Evolutionary conservation across 2,113 vertebrate genomes (phyloP), one percentile per base, ranked within the genome.

Genomic region (Scomber japonicus): DNA sequence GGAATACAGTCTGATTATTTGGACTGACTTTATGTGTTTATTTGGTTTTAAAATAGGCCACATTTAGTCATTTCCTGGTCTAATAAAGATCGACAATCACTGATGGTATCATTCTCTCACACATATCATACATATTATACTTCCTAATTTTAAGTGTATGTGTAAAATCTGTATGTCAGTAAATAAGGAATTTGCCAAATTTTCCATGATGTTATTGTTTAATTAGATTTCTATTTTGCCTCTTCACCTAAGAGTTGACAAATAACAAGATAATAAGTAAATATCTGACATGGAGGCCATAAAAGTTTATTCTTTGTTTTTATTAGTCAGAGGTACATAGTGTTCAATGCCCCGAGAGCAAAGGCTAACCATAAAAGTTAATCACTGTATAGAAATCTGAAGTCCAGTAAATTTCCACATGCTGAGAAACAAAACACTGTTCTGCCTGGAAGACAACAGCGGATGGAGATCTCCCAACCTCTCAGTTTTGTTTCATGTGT

Each of bases 231-330:
- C 75, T 92, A 91, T 93, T 90, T 89, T 90, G 81, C 88, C 91
- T 86, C 91, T 92, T 94, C 85, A 92, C 45, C 86, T 91, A 80
- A 93, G 91, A 90, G 91, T 88, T 91, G 88, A 93, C 89, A 92
- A 94, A 94, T 94, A 94, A 94, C 88, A 94, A 93, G 90, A 92
- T 92, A 92, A 95, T 93, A 91, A 92, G 91, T 84, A 90, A 94
- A 94, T 95, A 93, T 78, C 86, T 92, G 88, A 84, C 91, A 86
- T 60, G 84, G 88, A 75, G 50, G 79, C 92, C 91, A 95, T 96
- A 96, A 96, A 96, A 91, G 89, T 95, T 95, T 93, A 95, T 94
- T 86, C 92, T 93, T 94, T 95, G 94, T 95, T 95, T 96, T 95
- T 95, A 95, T 95, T 94, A 87, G 93, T 88, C 90, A 82, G 90